Percentiles rank a stretch among this genome's conserved stretches.
phyloP scores from a whole-genome alignment of 2,113 vertebrate species.

The Tragelaphus strepsiceros region DNA sequence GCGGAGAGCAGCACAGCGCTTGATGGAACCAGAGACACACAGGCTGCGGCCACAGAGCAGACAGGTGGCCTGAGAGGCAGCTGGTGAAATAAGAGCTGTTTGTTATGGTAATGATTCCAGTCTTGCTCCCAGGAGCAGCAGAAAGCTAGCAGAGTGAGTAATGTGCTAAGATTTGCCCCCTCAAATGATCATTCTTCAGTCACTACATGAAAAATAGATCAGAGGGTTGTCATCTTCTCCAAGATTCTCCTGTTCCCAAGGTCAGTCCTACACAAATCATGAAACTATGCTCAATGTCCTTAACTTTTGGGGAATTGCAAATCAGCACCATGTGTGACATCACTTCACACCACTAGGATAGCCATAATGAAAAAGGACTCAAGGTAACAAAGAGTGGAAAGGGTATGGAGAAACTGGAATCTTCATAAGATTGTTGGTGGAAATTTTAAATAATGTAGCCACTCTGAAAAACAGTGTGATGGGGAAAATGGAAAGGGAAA shows the following conservation, averaged over 20 bases:
- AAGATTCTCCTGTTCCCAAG: not conserved
- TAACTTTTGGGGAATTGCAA: not conserved
- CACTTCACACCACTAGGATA: not conserved
- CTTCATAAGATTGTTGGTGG: not conserved
- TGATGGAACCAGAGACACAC: not conserved
- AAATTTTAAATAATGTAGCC: not conserved
- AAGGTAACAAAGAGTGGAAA: not conserved
- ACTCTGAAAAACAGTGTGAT: not conserved
- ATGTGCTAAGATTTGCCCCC: not conserved
- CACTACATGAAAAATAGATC: not conserved
- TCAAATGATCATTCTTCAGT: not conserved
- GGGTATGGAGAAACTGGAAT: not conserved
- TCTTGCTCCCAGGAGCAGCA: not conserved
- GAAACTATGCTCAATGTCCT: not conserved
- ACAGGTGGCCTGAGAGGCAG: not conserved
- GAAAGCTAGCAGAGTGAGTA: not conserved
- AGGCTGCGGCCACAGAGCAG: not conserved
- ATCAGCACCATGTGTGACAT: not conserved
- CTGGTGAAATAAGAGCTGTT: not conserved
- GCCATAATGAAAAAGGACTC: not conserved
- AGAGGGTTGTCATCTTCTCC: not conserved
- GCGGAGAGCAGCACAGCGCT: too few relatives aligned
- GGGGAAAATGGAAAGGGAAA: not conserved
- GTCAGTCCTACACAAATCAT: not conserved
- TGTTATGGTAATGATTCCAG: not conserved